A percentile compares a stretch with the other conserved stretches of the same genome.
phyloP scores from a whole-genome alignment of 2,888 invertebrate genomes.

The Temnothorax rugatulus region DNA sequence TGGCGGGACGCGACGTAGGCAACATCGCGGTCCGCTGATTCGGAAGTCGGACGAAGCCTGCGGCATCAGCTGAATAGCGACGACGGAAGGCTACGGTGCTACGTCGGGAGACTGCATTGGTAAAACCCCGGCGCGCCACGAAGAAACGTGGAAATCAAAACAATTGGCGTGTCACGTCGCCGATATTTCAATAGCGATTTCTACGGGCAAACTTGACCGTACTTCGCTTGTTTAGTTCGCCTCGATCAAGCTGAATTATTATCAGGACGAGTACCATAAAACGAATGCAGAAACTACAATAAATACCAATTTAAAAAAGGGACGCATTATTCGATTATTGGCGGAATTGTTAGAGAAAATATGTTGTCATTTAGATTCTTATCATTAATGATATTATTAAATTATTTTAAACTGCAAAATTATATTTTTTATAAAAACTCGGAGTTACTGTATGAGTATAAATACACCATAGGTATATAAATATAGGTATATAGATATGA shows the following conservation, averaged over 20 bases:
- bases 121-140: conserved; percentile 42
- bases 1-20: conserved; percentile 56
- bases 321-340: not conserved
- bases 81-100: not conserved
- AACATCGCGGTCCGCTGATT: conserved; percentile 47
- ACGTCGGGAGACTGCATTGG: conserved; percentile 3
- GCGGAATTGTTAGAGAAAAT: not conserved
- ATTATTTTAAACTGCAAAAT: not conserved
- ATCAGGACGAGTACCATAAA: not conserved
- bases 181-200: conserved; percentile 41
- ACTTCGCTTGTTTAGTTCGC: not conserved
- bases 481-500: not conserved
- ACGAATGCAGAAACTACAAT: not conserved
- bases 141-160: conserved; percentile 44
- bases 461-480: not conserved
- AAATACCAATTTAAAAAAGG: not conserved
- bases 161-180: conserved; percentile 51
- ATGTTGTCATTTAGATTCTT: conserved; percentile 6
- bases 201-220: conserved; percentile 21
- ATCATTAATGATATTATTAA: not conserved
- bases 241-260: conserved; percentile 25
- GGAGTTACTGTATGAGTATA: not conserved
- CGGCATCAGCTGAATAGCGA: conserved; percentile 49
- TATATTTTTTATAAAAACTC: not conserved
- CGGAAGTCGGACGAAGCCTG: conserved; percentile 38